phyloP scores from a whole-genome alignment of 2,888 invertebrate genomes.

The Stenurella melanura region DNA sequence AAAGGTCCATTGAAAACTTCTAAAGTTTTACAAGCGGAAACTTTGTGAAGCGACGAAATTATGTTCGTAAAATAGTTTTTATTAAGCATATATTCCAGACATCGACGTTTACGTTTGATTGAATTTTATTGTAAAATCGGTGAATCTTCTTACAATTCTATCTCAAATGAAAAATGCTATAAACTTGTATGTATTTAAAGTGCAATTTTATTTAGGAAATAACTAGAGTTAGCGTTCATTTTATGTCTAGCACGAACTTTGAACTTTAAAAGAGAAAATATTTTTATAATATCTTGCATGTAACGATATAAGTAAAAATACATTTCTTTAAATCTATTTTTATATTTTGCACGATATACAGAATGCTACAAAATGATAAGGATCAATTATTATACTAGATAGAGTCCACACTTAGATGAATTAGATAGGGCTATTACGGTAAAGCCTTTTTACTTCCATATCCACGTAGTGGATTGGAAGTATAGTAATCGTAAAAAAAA shows the following conservation, averaged over 20 bases:
- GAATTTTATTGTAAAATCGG: background rate
- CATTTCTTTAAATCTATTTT: too few species aligned
- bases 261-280: too few species aligned
- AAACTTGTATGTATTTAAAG: background rate
- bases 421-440: too few species aligned
- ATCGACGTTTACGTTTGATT: background rate
- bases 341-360: too few species aligned
- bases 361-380: too few species aligned
- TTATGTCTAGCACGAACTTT: background rate
- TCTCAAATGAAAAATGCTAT: background rate
- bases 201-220: background rate
- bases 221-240: background rate
- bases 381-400: too few species aligned
- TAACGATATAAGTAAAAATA: too few species aligned
- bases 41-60: background rate
- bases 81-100: background rate
- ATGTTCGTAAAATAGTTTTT: constrained; percentile 7
- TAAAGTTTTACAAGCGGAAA: constrained; percentile 8
- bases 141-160: background rate
- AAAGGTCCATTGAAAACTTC: constrained; percentile 13
- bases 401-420: too few species aligned
- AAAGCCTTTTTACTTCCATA: too few species aligned
- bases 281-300: too few species aligned
- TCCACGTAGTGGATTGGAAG: too few species aligned
- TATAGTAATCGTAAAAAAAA: too few species aligned